phyloP scores from a whole-genome alignment of 1,140 invertebrate species.

The Leguminivora glycinivorella region DNA sequence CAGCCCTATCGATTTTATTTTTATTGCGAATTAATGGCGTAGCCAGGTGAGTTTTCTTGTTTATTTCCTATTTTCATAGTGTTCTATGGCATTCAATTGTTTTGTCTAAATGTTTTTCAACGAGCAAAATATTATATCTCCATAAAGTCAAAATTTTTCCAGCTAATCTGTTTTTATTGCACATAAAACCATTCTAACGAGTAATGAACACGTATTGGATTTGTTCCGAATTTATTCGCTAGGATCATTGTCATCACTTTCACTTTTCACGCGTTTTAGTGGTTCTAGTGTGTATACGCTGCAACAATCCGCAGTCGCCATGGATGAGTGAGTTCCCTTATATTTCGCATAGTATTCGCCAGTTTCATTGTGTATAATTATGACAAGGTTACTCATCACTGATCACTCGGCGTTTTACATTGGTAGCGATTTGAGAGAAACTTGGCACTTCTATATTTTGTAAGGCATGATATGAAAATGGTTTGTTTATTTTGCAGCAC shows the following conservation, averaged over 20 bases:
- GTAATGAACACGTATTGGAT: slow-evolving; percentile 78
- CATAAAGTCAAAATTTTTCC: slow-evolving; percentile 75
- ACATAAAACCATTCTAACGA: slow-evolving; percentile 71
- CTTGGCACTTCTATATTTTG: not conserved
- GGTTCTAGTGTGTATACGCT: slow-evolving; percentile 60
- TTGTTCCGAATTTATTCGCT: slow-evolving; percentile 77
- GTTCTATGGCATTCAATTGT: slow-evolving; percentile 76
- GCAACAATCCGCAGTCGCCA: slow-evolving; percentile 61
- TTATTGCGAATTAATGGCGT: slow-evolving; percentile 79
- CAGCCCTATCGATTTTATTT: slow-evolving; percentile 68
- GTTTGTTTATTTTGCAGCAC: slow-evolving; percentile 57
- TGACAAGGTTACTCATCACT: slow-evolving; percentile 61
- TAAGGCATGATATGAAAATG: not conserved
- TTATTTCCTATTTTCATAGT: slow-evolving; percentile 75
- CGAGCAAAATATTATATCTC: slow-evolving; percentile 71
- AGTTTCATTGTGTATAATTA: slow-evolving; percentile 66
- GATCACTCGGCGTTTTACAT: slow-evolving; percentile 26
- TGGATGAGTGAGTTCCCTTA: slow-evolving; percentile 74
- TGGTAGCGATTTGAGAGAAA: slow-evolving; percentile 12
- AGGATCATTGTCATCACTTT: slow-evolving; percentile 78
- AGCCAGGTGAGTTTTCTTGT: slow-evolving; percentile 78
- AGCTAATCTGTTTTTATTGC: slow-evolving; percentile 65
- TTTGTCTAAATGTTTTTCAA: slow-evolving; percentile 73
- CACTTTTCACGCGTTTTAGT: slow-evolving; percentile 72
- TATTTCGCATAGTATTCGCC: slow-evolving; percentile 51